These are phyloP conservation scores for Oreochromis niloticus DNA, from an alignment of 2,113 vertebrate species.

Conservation along the genomic window DNA sequence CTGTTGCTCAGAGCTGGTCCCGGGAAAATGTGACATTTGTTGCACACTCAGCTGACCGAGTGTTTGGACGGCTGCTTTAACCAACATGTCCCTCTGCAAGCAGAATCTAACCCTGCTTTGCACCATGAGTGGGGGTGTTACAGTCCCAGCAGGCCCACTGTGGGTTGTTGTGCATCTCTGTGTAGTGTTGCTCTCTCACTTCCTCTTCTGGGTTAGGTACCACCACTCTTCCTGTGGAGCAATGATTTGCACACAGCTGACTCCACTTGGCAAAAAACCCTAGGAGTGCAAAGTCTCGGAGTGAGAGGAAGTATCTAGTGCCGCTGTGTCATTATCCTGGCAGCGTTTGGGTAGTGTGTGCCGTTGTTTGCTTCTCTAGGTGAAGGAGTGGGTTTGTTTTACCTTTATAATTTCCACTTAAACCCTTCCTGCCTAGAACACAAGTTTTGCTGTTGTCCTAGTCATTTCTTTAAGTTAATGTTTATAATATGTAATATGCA, in stretches of 20 bases:
- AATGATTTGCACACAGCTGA: not conserved
- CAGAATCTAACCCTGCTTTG: not conserved
- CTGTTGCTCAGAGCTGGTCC: not conserved
- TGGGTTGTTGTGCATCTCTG: not conserved
- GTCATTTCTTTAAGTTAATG: not conserved
- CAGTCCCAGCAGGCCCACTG: not conserved
- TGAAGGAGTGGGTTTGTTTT: not conserved
- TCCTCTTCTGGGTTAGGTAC: not conserved
- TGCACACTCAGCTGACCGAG: not conserved
- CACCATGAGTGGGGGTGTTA: not conserved
- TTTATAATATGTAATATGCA: not conserved
- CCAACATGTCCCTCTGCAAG: not conserved
- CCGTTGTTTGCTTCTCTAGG: not conserved
- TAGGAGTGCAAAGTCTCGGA: not conserved
- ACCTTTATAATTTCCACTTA: not conserved
- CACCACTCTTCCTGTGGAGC: not conserved
- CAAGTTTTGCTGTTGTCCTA: not conserved
- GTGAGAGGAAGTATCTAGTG: not conserved
- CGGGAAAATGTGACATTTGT: not conserved
- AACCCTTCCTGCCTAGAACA: not conserved
- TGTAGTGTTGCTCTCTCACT: not conserved
- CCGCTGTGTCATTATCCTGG: not conserved
- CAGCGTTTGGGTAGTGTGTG: not conserved
- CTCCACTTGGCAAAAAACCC: not conserved
- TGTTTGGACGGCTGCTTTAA: not conserved